Percentiles rank a stretch among this genome's conserved stretches.
Evolutionary conservation across 2,113 vertebrate genomes (phyloP).

Genomic region (Pteropus alecto): DNA sequence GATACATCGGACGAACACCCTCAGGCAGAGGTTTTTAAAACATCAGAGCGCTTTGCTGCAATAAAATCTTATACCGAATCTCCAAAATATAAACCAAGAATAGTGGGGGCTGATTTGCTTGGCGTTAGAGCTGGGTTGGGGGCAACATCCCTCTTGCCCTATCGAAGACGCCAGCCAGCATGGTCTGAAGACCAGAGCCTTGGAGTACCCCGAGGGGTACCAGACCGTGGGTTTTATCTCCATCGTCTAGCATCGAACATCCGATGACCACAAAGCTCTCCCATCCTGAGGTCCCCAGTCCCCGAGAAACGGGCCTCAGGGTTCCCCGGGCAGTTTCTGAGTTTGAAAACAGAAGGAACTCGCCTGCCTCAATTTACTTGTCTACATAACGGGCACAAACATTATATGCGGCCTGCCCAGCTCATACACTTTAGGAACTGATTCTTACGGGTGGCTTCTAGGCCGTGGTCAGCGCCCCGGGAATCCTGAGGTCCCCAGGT

Average conservation of each 20-base stretch:
- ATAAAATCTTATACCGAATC: background rate
- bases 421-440: background rate
- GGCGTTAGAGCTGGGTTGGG: background rate
- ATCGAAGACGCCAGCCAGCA: no score
- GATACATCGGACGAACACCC: fast-evolving
- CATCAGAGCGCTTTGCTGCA: background rate
- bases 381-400: background rate
- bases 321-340: background rate
- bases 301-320: background rate
- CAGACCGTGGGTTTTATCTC: fast-evolving
- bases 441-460: no score
- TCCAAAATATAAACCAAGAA: background rate
- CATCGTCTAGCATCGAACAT: fast-evolving
- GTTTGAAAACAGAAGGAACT: background rate
- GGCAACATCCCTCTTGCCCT: background rate
- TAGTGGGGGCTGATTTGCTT: background rate
- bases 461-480: background rate
- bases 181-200: background rate
- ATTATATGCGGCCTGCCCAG: fast-evolving
- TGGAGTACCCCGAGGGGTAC: fast-evolving
- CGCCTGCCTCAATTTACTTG: background rate
- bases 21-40: background rate
- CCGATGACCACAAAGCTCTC: background rate
- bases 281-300: no score
- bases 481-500: no score